Percentiles rank a stretch among this genome's conserved stretches.
Conservation (phyloP, 2,797 vertebrate species). For the Sebastes kiyomatsui region DNA sequence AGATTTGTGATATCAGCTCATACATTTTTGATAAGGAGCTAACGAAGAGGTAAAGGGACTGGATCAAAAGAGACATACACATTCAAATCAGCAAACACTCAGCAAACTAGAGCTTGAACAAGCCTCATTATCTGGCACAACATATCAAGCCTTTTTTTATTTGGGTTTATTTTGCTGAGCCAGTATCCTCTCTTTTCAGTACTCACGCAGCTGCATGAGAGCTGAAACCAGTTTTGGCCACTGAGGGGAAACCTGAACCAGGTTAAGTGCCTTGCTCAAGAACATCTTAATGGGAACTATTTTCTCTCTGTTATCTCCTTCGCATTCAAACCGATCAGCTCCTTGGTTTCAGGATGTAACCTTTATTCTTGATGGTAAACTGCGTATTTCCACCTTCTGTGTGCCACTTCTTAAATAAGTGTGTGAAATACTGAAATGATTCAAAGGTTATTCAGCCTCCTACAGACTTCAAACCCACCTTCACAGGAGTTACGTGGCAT, state of each 20-base stretch:
- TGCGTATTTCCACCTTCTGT: not conserved
- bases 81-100: slow-evolving; percentile 62
- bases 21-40: slow-evolving; percentile 79
- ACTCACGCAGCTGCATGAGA: not conserved
- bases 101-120: slow-evolving; percentile 48
- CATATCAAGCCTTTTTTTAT: not conserved
- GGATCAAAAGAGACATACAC: slow-evolving; percentile 63
- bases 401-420: slow-evolving; percentile 20
- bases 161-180: slow-evolving; percentile 38
- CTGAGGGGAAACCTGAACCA: not conserved
- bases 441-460: slow-evolving; percentile 28
- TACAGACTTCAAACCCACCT: slow-evolving; percentile 8
- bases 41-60: slow-evolving; percentile 73
- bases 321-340: not conserved
- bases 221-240: not conserved
- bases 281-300: not conserved
- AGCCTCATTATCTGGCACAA: slow-evolving; percentile 53
- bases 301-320: not conserved
- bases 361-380: not conserved
- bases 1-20: slow-evolving; percentile 70
- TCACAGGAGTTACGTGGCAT: not conserved
- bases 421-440: slow-evolving; percentile 24
- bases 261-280: not conserved
- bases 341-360: not conserved
- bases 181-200: not conserved